A percentile compares a stretch with the other conserved stretches of the same genome.
Conservation (phyloP, 2,113 vertebrate genomes). For the Ptychochromis oligacanthus region DNA sequence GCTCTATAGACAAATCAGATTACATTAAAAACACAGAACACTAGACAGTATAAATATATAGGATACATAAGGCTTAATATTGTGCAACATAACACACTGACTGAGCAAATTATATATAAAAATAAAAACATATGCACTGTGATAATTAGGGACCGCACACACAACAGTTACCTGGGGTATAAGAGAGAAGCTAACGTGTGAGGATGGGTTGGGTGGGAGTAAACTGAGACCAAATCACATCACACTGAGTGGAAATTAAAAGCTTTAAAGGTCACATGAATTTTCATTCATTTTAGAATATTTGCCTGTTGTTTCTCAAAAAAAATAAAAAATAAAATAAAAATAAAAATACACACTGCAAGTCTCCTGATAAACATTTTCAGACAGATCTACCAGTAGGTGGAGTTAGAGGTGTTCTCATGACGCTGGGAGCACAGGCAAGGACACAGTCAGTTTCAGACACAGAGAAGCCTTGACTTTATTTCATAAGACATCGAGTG, state of each 20-base stretch:
- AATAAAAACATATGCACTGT: no score
- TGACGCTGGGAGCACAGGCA: not conserved
- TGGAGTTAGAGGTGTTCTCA: slow-evolving; percentile 56
- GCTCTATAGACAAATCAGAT: no score
- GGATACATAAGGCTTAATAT: not conserved
- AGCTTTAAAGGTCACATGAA: slow-evolving; percentile 12
- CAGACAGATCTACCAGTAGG: slow-evolving; percentile 56
- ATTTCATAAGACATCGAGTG: not conserved
- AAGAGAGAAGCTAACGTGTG: not conserved
- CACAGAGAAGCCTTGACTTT: slow-evolving; percentile 2
- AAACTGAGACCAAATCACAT: slow-evolving; percentile 21
- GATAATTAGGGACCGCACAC: no score
- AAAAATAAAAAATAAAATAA: no score
- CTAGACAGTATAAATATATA: no score
- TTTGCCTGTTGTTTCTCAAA: not conserved
- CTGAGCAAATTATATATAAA: no score
- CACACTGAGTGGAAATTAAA: slow-evolving; percentile 29
- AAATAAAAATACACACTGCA: not conserved
- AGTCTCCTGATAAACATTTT: not conserved
- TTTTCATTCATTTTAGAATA: slow-evolving; percentile 14
- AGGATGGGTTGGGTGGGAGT: not conserved
- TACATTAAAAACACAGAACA: no score
- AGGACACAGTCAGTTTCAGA: not conserved
- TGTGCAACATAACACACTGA: not conserved
- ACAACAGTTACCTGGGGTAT: not conserved